Evolutionary conservation across 1,140 invertebrate species (phyloP).

Genomic region (Potamilus streckersoni): DNA sequence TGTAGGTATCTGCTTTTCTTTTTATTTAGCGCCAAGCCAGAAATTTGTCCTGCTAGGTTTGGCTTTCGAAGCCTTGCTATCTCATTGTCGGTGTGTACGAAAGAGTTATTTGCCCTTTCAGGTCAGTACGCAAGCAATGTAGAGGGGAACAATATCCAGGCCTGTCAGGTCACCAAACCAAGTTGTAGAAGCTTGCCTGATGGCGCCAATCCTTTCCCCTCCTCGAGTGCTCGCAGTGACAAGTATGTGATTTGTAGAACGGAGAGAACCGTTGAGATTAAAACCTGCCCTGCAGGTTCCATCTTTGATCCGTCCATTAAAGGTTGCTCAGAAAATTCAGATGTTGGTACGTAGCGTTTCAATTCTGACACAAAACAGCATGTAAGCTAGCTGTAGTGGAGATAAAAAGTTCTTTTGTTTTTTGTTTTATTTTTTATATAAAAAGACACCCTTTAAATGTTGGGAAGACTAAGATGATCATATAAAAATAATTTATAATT

Average conservation of each 20-base stretch:
- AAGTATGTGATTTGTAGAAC: slow-evolving; percentile 44
- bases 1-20: too few species aligned
- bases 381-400: background rate
- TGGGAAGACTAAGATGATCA: too few species aligned
- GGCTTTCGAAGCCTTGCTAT: too few species aligned
- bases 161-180: slow-evolving; percentile 31
- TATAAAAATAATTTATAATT: too few species aligned
- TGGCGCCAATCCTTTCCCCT: slow-evolving; percentile 45
- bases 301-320: slow-evolving; percentile 37
- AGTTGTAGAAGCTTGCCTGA: slow-evolving; percentile 49
- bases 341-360: slow-evolving; percentile 9
- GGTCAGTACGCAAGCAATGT: slow-evolving; percentile 21
- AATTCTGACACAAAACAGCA: background rate
- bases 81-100: too few species aligned
- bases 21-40: too few species aligned
- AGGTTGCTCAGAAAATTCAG: slow-evolving; percentile 19
- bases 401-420: too few species aligned
- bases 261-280: slow-evolving; percentile 37
- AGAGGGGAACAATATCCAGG: slow-evolving; percentile 5
- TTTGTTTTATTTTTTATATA: too few species aligned
- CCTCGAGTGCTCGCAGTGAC: slow-evolving; percentile 33
- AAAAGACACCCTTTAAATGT: too few species aligned
- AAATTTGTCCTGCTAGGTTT: too few species aligned
- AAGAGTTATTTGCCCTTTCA: background rate
- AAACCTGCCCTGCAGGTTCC: slow-evolving; percentile 37